phyloP scores from a whole-genome alignment of 2,888 invertebrate genomes.

The Tiliacea aurago region DNA sequence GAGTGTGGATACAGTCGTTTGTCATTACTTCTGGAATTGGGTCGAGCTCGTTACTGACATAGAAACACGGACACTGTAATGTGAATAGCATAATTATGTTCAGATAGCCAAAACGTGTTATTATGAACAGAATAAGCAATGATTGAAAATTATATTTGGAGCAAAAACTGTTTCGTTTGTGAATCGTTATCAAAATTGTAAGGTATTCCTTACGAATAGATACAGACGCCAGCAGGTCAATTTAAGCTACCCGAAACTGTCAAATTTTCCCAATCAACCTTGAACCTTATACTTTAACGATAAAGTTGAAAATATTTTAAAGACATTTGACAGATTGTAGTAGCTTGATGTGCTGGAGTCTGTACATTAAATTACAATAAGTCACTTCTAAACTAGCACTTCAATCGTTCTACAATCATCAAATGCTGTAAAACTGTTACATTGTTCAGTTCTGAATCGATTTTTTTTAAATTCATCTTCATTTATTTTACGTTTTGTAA shows the following conservation, averaged over 20 bases:
- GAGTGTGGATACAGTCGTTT: slow-evolving; percentile 75
- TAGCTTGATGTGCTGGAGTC: no score
- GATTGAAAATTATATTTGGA: slow-evolving; percentile 23
- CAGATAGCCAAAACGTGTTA: slow-evolving; percentile 35
- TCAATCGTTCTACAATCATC: neutral
- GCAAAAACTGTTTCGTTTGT: slow-evolving; percentile 24
- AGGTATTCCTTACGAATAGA: neutral
- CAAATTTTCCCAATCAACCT: no score
- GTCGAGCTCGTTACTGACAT: slow-evolving; percentile 68
- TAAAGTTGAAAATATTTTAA: no score
- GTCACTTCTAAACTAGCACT: neutral
- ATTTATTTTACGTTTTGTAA: slow-evolving; percentile 21
- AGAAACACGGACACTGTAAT: slow-evolving; percentile 53
- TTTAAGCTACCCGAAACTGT: no score
- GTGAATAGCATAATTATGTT: slow-evolving; percentile 36
- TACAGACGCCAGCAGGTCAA: no score
- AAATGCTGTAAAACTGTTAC: neutral
- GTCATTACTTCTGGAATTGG: slow-evolving; percentile 75
- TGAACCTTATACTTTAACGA: no score
- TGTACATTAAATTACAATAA: neutral
- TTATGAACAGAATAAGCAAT: slow-evolving; percentile 30
- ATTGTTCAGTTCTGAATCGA: neutral
- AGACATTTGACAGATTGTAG: no score
- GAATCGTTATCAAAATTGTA: neutral
- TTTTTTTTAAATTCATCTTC: neutral